phyloP scores from a whole-genome alignment of 1,140 invertebrate genomes.

The Hycleus cichorii region DNA sequence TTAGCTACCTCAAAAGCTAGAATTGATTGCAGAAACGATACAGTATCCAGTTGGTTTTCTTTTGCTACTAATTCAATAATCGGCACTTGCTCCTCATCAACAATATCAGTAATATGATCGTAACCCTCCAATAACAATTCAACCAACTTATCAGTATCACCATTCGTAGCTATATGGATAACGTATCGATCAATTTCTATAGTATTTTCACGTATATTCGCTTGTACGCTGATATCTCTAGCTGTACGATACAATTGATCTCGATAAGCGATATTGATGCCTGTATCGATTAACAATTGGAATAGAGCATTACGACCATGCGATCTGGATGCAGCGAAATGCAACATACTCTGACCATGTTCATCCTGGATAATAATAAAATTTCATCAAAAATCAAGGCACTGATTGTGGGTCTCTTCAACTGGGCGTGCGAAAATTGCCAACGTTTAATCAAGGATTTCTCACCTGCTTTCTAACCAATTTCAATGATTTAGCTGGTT shows the following conservation, averaged over 20 bases:
- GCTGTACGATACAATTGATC: conserved; percentile 80
- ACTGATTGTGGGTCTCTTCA: too few relatives aligned
- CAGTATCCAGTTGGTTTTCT: conserved; percentile 55
- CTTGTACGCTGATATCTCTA: conserved; percentile 74
- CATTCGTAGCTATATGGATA: conserved; percentile 64
- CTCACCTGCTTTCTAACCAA: too few relatives aligned
- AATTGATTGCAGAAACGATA: conserved; percentile 58
- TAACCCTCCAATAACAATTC: conserved; percentile 77
- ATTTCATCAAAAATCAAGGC: not conserved
- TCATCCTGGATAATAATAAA: conserved; percentile 56
- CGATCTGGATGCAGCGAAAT: conserved; percentile 72
- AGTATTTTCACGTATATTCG: conserved; percentile 70
- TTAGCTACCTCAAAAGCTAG: conserved; percentile 61
- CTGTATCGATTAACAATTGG: conserved; percentile 67
- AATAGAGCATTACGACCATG: conserved; percentile 69
- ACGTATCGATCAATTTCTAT: conserved; percentile 75
- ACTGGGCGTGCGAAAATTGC: too few relatives aligned
- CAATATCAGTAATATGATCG: conserved; percentile 74
- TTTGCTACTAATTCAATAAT: conserved; percentile 62
- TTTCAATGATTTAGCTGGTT: too few relatives aligned
- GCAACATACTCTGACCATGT: conserved; percentile 80
- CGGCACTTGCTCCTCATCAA: conserved; percentile 57
- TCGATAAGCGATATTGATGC: conserved; percentile 67
- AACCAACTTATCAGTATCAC: conserved; percentile 70
- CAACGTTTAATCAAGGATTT: too few relatives aligned